These are phyloP conservation scores for Micropoecilia bifurca DNA, from an alignment of 2,797 vertebrate species.

Conservation along the genomic window DNA sequence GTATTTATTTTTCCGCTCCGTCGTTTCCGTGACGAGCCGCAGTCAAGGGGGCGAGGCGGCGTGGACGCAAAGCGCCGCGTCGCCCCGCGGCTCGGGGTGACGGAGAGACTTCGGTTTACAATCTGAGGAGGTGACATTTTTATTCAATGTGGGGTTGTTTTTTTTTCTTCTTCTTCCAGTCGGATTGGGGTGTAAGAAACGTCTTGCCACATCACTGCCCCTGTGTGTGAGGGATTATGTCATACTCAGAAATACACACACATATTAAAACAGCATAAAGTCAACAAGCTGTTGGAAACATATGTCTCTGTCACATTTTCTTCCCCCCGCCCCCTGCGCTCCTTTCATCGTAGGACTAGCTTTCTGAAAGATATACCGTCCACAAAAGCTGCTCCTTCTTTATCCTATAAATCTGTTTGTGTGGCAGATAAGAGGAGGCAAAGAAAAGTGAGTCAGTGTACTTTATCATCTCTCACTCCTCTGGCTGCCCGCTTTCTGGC, in stretches of 20 bases:
- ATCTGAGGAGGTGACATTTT: conserved; percentile 64
- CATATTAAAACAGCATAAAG: conserved; percentile 37
- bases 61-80: conserved; percentile 66
- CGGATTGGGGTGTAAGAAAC: conserved; percentile 54
- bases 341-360: conserved; percentile 56
- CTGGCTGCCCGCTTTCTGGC: conserved; percentile 34
- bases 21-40: conserved; percentile 63
- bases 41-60: conserved; percentile 60
- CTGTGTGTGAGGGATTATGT: conserved; percentile 65
- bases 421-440: conserved; percentile 70
- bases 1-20: conserved; percentile 53
- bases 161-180: conserved; percentile 28
- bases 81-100: conserved; percentile 14
- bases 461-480: conserved; percentile 74
- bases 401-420: conserved; percentile 74
- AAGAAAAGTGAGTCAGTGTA: conserved; percentile 70
- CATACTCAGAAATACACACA: conserved; percentile 55
- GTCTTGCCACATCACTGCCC: conserved; percentile 40
- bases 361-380: conserved; percentile 78
- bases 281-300: conserved; percentile 56
- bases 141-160: conserved; percentile 41
- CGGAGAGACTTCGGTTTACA: conserved; percentile 50
- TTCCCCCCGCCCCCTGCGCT: not conserved
- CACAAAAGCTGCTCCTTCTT: conserved; percentile 72
- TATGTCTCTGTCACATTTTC: conserved; percentile 74